These are phyloP conservation scores for Argyrosomus regius DNA, from an alignment of 2,797 vertebrate genomes.

Conservation along the genomic window DNA sequence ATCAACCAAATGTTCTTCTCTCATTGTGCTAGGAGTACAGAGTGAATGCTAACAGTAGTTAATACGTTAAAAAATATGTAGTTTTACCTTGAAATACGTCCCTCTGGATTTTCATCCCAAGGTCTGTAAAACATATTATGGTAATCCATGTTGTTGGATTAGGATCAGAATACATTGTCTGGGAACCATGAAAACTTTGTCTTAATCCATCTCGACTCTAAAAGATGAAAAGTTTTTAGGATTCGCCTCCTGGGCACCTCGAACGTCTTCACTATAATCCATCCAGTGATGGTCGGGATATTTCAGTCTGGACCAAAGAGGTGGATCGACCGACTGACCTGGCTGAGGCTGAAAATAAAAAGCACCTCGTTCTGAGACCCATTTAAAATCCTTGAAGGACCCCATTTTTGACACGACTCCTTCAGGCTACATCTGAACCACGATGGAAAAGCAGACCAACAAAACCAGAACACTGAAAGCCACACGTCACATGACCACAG, in stretches of 20 bases:
- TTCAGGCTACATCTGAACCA: not conserved
- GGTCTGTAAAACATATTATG: no score
- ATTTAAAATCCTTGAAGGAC: constrained; percentile 5
- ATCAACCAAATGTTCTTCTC: not conserved
- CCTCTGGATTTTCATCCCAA: no score
- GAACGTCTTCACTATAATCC: not conserved
- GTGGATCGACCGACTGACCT: not conserved
- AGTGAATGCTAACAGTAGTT: no score
- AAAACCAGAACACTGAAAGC: not conserved
- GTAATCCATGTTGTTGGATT: no score
- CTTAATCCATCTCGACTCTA: not conserved
- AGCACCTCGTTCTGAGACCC: constrained; percentile 1
- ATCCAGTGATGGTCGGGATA: not conserved
- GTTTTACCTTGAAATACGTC: no score
- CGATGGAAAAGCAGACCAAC: not conserved
- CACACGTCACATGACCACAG: no score
- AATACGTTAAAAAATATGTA: no score
- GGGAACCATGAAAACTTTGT: not conserved
- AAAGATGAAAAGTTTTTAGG: not conserved
- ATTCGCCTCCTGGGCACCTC: not conserved
- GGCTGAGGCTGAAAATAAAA: constrained; percentile 7
- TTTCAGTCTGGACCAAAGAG: not conserved
- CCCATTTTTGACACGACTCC: not conserved
- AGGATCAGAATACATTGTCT: no score
- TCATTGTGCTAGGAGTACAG: no score